phyloP scores from a whole-genome alignment of 2,797 vertebrate genomes.

The Acanthiza pusilla region DNA sequence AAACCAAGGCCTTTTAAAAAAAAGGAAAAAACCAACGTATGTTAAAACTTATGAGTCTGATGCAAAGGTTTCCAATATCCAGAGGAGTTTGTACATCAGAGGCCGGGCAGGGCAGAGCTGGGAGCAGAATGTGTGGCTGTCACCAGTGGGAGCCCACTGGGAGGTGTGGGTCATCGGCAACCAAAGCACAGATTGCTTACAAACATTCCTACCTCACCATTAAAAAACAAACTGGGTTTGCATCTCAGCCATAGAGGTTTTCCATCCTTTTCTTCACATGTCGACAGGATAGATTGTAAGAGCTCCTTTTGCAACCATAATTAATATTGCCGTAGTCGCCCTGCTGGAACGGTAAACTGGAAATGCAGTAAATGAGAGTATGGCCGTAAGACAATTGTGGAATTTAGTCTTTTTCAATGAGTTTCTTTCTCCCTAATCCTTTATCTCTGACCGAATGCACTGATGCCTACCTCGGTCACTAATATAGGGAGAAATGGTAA shows the following conservation, averaged over 20 bases:
- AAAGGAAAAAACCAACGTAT: too few species aligned
- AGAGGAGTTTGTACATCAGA: neutral
- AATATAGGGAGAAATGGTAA: slow-evolving; percentile 85
- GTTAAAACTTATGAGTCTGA: accelerated
- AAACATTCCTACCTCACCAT: neutral
- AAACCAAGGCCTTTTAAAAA: neutral
- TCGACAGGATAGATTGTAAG: slow-evolving; percentile 14
- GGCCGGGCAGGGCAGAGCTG: neutral
- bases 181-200: neutral
- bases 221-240: neutral
- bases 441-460: slow-evolving; percentile 78
- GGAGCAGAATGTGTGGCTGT: slow-evolving; percentile 3
- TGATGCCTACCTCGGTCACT: slow-evolving; percentile 81
- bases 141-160: neutral
- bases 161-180: slow-evolving; percentile 18
- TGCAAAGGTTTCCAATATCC: neutral
- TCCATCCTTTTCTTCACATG: slow-evolving; percentile 18
- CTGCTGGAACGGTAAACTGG: slow-evolving; percentile 61
- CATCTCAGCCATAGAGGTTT: slow-evolving; percentile 20
- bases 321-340: slow-evolving; percentile 14
- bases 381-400: slow-evolving; percentile 67
- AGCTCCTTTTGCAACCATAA: slow-evolving; percentile 1
- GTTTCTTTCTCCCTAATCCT: slow-evolving; percentile 79
- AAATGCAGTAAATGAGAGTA: slow-evolving; percentile 74
- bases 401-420: slow-evolving; percentile 79